Evolutionary conservation across 2,888 invertebrate species (phyloP).

Genomic region (Aphidius colemani): DNA sequence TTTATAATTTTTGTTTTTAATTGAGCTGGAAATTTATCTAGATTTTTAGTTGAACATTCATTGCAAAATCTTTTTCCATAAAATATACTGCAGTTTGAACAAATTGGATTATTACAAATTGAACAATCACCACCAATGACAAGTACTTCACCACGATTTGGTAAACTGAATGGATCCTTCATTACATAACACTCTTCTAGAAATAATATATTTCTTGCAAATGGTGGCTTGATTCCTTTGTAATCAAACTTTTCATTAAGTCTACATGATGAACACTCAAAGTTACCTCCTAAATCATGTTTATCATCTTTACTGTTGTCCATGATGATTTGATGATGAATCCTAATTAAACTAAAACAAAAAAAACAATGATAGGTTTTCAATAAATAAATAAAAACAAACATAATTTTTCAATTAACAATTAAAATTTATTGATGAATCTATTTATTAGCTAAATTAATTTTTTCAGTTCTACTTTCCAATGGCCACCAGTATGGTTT

Average conservation of each 20-base stretch:
- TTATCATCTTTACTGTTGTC: conserved; percentile 13
- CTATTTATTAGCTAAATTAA: conserved; percentile 31
- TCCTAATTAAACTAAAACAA: conserved; percentile 26
- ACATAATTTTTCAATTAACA: neutral
- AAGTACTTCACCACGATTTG: conserved; percentile 75
- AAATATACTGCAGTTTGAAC: conserved; percentile 82
- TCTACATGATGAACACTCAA: conserved; percentile 70
- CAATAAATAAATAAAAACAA: neutral
- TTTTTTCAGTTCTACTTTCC: conserved; percentile 69
- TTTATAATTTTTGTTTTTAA: conserved; percentile 68
- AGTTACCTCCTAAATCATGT: conserved; percentile 57
- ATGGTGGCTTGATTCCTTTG: conserved; percentile 76
- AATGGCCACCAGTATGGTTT: conserved; percentile 86
- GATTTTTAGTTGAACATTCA: conserved; percentile 67
- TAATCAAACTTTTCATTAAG: conserved; percentile 76
- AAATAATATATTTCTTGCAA: conserved; percentile 70
- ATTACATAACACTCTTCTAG: conserved; percentile 78
- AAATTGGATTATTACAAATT: conserved; percentile 71
- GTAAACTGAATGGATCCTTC: conserved; percentile 83
- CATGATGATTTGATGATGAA: neutral
- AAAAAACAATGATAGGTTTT: conserved; percentile 14
- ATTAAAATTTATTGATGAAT: conserved; percentile 29
- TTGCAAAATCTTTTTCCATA: conserved; percentile 77
- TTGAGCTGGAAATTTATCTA: conserved; percentile 71
- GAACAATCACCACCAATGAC: conserved; percentile 78